Conservation (phyloP, 2,113 vertebrate species). For the Urocolius indicus region DNA sequence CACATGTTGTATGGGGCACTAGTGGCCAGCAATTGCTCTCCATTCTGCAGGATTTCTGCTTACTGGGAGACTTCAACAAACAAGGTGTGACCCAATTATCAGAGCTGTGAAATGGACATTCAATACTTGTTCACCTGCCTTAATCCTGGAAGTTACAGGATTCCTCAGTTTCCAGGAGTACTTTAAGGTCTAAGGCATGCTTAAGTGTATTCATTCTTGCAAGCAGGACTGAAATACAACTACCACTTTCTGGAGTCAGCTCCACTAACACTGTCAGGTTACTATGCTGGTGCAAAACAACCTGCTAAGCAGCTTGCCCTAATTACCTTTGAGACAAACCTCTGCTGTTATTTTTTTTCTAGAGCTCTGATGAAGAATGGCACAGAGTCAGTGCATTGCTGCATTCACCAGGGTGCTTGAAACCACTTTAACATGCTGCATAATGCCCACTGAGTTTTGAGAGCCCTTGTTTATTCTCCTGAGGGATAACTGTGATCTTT, state of each 20-base stretch:
- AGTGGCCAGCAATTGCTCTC: not conserved
- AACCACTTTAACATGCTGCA: not conserved
- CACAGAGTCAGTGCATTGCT: not conserved
- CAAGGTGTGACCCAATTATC: not conserved
- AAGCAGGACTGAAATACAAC: not conserved
- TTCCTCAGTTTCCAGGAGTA: not conserved
- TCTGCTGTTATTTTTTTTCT: accelerated
- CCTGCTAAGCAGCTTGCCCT: not conserved
- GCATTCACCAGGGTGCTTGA: not conserved
- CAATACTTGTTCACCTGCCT: not conserved
- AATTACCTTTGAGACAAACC: not conserved
- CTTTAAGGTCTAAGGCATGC: not conserved
- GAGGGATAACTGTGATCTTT: not conserved
- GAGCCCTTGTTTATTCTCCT: not conserved
- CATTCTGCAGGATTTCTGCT: not conserved
- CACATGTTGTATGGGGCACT: not conserved
- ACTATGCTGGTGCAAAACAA: not conserved
- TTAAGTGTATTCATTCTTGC: not conserved
- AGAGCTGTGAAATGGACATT: not conserved
- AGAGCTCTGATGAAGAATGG: not conserved
- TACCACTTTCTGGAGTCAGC: not conserved
- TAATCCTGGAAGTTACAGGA: not conserved
- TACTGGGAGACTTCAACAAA: not conserved
- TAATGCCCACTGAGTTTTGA: not conserved
- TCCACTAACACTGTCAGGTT: not conserved